Evolutionary conservation across 2,113 vertebrate species (phyloP).

Genomic region (Nannospalax galili): DNA sequence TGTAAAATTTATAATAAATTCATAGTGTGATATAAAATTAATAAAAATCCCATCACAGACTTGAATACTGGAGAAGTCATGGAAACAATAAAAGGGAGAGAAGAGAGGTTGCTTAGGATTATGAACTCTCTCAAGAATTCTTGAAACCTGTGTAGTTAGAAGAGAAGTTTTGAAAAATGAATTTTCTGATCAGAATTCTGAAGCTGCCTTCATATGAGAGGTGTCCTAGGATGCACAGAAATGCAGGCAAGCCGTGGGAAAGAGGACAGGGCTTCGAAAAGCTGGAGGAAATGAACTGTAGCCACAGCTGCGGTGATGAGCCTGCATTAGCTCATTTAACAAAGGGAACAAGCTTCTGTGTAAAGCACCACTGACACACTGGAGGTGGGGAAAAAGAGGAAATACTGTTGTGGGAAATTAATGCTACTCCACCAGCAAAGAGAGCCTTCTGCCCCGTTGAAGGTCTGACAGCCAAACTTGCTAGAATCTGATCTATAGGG

Average conservation of each 20-base stretch:
- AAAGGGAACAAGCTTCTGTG: not conserved
- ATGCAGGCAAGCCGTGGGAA: not conserved
- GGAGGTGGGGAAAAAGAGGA: not conserved
- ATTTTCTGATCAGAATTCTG: conserved; percentile 3
- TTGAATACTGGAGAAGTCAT: not conserved
- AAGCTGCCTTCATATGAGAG: not conserved
- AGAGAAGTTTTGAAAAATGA: not conserved
- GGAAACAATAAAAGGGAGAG: not conserved
- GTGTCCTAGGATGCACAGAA: not conserved
- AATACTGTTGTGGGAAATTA: not conserved
- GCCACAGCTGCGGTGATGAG: not conserved
- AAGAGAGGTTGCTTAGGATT: not conserved
- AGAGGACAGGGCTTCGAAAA: not conserved
- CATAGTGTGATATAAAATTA: not conserved
- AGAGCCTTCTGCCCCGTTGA: not conserved
- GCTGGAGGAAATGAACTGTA: not conserved
- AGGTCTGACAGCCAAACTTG: not conserved
- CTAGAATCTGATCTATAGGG: not conserved
- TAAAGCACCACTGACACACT: not conserved
- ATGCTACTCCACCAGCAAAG: not conserved
- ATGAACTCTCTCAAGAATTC: not conserved
- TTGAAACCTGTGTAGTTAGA: not conserved
- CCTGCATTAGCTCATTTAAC: not conserved
- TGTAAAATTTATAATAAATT: not conserved
- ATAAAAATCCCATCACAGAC: not conserved